These are phyloP conservation scores for Chymomyza caudatula DNA, from an alignment of 2,888 invertebrate species.

Conservation along the genomic window DNA sequence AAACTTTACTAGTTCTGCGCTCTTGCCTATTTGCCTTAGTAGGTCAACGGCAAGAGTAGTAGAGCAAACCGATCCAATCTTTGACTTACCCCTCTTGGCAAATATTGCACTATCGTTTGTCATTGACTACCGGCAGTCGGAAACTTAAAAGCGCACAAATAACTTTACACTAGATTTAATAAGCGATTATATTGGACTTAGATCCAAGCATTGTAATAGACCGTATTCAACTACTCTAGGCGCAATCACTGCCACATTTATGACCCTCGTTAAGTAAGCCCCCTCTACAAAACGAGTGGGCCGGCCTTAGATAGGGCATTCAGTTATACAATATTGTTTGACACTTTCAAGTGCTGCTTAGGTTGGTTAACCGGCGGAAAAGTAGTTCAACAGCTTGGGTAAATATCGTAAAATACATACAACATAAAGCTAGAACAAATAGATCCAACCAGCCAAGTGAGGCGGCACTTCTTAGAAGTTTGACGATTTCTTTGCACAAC, in stretches of 20 bases:
- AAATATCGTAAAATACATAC: constrained; percentile 36
- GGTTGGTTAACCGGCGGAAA: constrained; percentile 24
- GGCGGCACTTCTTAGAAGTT: constrained; percentile 54
- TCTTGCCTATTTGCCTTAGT: not conserved
- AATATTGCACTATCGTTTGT: not conserved
- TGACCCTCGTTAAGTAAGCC: constrained; percentile 18
- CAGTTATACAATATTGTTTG: constrained; percentile 59
- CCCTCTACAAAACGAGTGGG: not conserved
- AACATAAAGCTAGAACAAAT: constrained; percentile 25
- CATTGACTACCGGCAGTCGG: constrained; percentile 28
- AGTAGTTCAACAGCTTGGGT: constrained; percentile 60
- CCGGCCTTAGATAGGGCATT: constrained; percentile 28
- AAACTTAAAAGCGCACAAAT: constrained; percentile 55
- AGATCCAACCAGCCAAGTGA: not conserved
- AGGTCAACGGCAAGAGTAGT: not conserved
- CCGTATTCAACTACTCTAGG: constrained; percentile 25
- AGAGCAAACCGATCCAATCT: not conserved
- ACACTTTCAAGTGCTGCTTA: constrained; percentile 53
- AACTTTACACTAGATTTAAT: constrained; percentile 68
- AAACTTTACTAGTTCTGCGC: no score
- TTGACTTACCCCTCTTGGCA: not conserved
- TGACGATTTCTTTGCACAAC: constrained; percentile 46
- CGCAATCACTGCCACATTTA: constrained; percentile 55
- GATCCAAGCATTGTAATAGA: constrained; percentile 44
- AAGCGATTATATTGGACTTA: constrained; percentile 66